Percentiles rank a stretch among this genome's conserved stretches.
phyloP scores from a whole-genome alignment of 2,113 vertebrate species.

The Saccopteryx leptura region DNA sequence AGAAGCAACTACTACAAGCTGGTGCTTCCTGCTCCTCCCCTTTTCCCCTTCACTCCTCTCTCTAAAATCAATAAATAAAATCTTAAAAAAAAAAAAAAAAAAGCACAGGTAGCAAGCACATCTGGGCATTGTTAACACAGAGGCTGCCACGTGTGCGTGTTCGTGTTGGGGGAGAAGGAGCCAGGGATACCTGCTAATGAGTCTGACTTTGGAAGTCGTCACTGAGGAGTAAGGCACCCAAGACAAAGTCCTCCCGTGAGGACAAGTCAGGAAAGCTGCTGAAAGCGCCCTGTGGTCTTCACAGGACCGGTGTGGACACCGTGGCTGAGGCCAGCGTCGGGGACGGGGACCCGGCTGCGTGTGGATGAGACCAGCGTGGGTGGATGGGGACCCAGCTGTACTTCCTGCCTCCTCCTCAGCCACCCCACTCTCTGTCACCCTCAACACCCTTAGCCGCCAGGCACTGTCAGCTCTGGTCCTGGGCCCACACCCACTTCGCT shows the following conservation, averaged over 20 bases:
- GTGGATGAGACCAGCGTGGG: fast-evolving
- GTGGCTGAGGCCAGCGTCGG: fast-evolving
- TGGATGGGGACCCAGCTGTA: background rate
- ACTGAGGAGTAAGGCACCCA: background rate
- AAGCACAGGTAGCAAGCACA: background rate
- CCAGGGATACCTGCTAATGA: background rate
- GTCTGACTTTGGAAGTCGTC: background rate
- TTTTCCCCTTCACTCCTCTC: too few relatives aligned
- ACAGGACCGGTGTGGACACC: background rate
- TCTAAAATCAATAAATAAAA: too few relatives aligned
- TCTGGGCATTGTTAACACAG: background rate
- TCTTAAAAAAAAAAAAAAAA: too few relatives aligned
- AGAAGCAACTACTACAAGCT: too few relatives aligned
- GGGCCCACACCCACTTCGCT: background rate
- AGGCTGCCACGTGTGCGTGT: background rate
- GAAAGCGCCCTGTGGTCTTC: background rate
- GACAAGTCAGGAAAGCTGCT: background rate
- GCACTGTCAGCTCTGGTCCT: background rate
- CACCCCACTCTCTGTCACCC: background rate
- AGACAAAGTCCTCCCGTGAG: background rate
- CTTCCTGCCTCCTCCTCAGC: too few relatives aligned
- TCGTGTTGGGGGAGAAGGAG: background rate
- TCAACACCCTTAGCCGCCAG: background rate
- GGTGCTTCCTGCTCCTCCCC: too few relatives aligned
- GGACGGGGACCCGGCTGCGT: background rate